Base-by-base conservation (phyloP, 2,113 vertebrate genomes). In the Clinocottus analis region DNA sequence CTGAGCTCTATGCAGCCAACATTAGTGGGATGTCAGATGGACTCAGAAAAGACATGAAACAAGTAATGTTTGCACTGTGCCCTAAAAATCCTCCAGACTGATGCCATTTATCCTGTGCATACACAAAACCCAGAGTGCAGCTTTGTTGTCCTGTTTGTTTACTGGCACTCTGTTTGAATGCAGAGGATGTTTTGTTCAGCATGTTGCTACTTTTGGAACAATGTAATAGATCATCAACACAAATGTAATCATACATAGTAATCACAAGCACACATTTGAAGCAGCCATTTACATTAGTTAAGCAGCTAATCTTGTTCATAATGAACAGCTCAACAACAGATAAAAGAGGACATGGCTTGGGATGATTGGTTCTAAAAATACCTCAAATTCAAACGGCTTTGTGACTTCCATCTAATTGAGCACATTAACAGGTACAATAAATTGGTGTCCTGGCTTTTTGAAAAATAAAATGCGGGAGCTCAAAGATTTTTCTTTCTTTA, bases 361-460 rank as follows among this genome's bases (percentile, higher is more conserved):
- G 64, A 27, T 35, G 55, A 76, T 49, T 81, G 72, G 27, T 11
- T 74, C 73, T 87, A 86, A 85, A 90, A 83, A 87, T 80, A 87
- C n/a, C 47, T 33, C 7, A 1, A 14, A 49, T 64, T 25, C 16
- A 39, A 63, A 37, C 47, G 76, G 47, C 62, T 80, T 84, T 69
- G 72, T 74, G 43, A 84, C 79, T 43, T 43, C 47, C 27, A 78
- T 70, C 68, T 66, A 56, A 71, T 45, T 45, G 35, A 63, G 62
- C 13, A 16, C 33, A 65, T 81, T 77, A 80, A n/a, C n/a, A 70
- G 72, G 66, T 74, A 75, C 35, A 67, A 72, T 29, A 64, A 76
- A 80, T 35, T 31, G 51, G 62, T 82, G 51, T 77, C 55, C 23
- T 75, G 58, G 75, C 71, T 60, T 83, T 83, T 67, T 5, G 31